Percentiles rank a stretch among this genome's conserved stretches.
phyloP scores from a whole-genome alignment of 2,797 vertebrate species.

The Catostomus latipinnis region DNA sequence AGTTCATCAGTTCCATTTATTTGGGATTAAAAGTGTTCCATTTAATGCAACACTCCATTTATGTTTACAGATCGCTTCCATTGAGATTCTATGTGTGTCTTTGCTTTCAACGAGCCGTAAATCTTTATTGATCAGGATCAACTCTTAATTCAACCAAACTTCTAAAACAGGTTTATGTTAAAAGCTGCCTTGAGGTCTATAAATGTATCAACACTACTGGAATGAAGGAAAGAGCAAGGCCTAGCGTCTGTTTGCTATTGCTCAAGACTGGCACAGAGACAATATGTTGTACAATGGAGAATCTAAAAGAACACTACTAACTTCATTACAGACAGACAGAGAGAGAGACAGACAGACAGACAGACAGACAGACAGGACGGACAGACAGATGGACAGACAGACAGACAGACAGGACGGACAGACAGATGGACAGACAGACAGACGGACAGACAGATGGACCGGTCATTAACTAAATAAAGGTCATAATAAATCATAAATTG shows the following conservation, averaged over 20 bases:
- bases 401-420: too few species aligned
- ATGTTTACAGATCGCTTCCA: slow-evolving; percentile 5
- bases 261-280: neutral
- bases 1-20: too few species aligned
- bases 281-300: neutral
- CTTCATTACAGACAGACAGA: too few species aligned
- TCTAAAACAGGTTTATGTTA: slow-evolving; percentile 42
- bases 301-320: too few species aligned
- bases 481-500: too few species aligned
- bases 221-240: neutral
- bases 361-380: too few species aligned
- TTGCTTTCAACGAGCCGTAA: slow-evolving; percentile 17
- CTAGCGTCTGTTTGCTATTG: neutral
- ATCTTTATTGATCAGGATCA: slow-evolving; percentile 49
- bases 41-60: neutral
- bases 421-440: too few species aligned
- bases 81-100: slow-evolving; percentile 9
- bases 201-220: slow-evolving; percentile 13
- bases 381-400: too few species aligned
- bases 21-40: too few species aligned
- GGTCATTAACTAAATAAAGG: too few species aligned
- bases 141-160: slow-evolving; percentile 37
- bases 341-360: too few species aligned
- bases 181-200: slow-evolving; percentile 25
- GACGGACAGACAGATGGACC: too few species aligned